Percentiles rank a stretch among this genome's conserved stretches.
Evolutionary conservation across 2,888 invertebrate species (phyloP).

Genomic region (Rhamphomyia laevipes): DNA sequence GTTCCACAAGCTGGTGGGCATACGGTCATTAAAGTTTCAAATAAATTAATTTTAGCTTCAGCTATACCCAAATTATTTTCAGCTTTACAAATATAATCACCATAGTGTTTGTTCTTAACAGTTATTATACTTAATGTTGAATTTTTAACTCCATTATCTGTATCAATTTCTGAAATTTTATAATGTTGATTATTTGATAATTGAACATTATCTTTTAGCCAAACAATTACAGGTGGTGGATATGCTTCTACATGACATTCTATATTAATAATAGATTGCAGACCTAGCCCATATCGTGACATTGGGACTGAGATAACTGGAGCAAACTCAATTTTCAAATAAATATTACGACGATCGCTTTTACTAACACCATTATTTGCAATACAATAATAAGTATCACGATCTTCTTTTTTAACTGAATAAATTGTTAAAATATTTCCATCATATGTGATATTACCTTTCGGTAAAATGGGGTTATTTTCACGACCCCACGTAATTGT

Average conservation of each 20-base stretch:
- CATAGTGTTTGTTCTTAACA: conserved; percentile 69
- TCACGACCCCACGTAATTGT: conserved; percentile 84
- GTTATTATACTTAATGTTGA: conserved; percentile 72
- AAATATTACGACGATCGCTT: conserved; percentile 66
- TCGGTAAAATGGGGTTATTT: conserved; percentile 84
- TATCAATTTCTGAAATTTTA: conserved; percentile 73
- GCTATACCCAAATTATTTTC: conserved; percentile 67
- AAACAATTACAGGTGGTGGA: conserved; percentile 75
- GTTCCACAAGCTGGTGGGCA: too few species aligned
- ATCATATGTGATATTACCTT: conserved; percentile 44
- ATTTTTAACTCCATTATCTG: conserved; percentile 76
- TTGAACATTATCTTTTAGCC: conserved; percentile 67
- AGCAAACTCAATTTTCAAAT: conserved; percentile 75
- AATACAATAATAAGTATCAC: conserved; percentile 80
- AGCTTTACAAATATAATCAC: conserved; percentile 45
- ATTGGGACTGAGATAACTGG: conserved; percentile 68
- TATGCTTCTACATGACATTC: conserved; percentile 86
- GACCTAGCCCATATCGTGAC: conserved; percentile 65
- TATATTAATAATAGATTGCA: conserved; percentile 79
- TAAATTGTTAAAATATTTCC: conserved; percentile 63
- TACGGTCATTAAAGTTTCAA: conserved; percentile 73
- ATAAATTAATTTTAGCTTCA: conserved; percentile 59
- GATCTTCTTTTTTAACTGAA: conserved; percentile 63
- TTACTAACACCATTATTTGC: conserved; percentile 74
- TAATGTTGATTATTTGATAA: conserved; percentile 77